These are phyloP conservation scores for Zingel zingel DNA, from an alignment of 2,113 vertebrate species.

Conservation along the genomic window DNA sequence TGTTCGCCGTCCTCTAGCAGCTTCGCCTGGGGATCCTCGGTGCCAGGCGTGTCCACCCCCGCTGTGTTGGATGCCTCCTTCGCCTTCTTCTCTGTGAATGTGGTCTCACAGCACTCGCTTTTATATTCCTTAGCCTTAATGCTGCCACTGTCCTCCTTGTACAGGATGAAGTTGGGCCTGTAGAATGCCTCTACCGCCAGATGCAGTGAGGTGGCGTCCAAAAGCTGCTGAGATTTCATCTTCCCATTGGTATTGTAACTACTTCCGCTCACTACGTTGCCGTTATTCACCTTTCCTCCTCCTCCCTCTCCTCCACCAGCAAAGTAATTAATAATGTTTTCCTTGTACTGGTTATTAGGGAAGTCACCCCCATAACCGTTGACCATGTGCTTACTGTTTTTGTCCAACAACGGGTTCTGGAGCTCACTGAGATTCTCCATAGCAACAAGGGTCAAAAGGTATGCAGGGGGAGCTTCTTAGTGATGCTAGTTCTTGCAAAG, in stretches of 20 bases:
- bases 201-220: conserved; percentile 95
- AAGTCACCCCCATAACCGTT: conserved; percentile 89
- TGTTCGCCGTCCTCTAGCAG: conserved; percentile 87
- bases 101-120: conserved; percentile 94
- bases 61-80: conserved; percentile 64
- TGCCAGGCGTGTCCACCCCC: conserved; percentile 63
- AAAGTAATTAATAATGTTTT: conserved; percentile 96
- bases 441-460: conserved; percentile 38
- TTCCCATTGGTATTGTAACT: conserved; percentile 78
- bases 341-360: conserved; percentile 88
- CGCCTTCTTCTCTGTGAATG: conserved; percentile 92
- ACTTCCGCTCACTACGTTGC: conserved; percentile 66
- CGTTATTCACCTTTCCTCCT: conserved; percentile 63
- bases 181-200: conserved; percentile 95
- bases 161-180: conserved; percentile 92
- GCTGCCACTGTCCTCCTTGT: conserved; percentile 88
- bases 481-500: conserved; percentile 17
- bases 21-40: conserved; percentile 80
- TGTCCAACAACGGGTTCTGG: conserved; percentile 93
- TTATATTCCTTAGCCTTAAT: conserved; percentile 92
- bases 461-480: conserved; percentile 34
- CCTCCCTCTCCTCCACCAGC: conserved; percentile 76
- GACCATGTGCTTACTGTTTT: conserved; percentile 88
- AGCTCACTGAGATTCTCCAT: conserved; percentile 97
- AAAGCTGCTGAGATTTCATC: conserved; percentile 90